These are phyloP conservation scores for Paralichthys olivaceus DNA, from an alignment of 2,113 vertebrate species.

Conservation along the genomic window DNA sequence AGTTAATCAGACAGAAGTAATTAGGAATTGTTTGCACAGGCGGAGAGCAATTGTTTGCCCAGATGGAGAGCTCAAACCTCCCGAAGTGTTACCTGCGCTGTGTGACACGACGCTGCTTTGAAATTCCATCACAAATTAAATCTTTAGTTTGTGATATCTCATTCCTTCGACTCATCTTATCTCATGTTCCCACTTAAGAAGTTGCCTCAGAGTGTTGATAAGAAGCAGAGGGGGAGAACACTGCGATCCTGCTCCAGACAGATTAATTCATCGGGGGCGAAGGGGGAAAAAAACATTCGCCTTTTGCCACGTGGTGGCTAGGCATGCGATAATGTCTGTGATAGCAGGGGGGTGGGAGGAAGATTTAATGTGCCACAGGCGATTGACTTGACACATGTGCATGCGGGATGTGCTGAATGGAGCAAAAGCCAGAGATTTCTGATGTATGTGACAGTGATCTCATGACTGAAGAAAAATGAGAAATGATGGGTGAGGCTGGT, in stretches of 20 bases:
- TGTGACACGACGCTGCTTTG: constrained; percentile 31
- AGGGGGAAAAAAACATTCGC: neutral
- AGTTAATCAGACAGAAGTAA: constrained; percentile 73
- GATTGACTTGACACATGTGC: neutral
- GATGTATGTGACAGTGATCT: constrained; percentile 11
- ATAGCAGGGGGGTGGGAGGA: constrained; percentile 21
- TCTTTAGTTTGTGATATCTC: constrained; percentile 67
- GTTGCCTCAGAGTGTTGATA: constrained; percentile 64
- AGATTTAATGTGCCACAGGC: constrained; percentile 49
- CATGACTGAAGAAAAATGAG: neutral
- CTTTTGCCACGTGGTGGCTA: constrained; percentile 40
- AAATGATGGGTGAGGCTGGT: neutral
- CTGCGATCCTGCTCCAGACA: constrained; percentile 54
- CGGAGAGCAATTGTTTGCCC: constrained; percentile 72
- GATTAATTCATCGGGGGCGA: constrained; percentile 49
- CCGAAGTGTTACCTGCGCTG: constrained; percentile 63
- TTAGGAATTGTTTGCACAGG: constrained; percentile 77
- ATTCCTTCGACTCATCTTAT: constrained; percentile 65
- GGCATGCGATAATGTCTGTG: constrained; percentile 53
- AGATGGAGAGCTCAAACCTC: constrained; percentile 67
- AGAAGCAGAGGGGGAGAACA: constrained; percentile 45
- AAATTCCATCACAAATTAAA: constrained; percentile 77
- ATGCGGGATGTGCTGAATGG: constrained; percentile 25
- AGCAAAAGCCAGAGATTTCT: constrained; percentile 10
- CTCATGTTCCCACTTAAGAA: constrained; percentile 64